phyloP scores from a whole-genome alignment of 2,888 invertebrate genomes.

The Rhodophaea formosa region DNA sequence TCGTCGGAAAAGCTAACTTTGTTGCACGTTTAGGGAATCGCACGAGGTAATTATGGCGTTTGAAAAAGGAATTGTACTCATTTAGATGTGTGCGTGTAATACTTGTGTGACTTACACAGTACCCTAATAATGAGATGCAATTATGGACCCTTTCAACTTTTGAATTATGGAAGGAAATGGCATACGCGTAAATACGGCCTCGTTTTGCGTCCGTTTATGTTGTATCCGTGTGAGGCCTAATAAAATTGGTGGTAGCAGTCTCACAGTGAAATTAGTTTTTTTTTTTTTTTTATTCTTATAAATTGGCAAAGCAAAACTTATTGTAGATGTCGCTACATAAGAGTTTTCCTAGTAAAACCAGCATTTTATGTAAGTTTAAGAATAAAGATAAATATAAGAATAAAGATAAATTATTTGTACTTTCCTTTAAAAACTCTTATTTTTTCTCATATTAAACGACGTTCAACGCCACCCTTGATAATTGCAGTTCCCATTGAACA shows the following conservation, averaged over 20 bases:
- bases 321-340: too few species aligned
- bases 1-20: conserved; percentile 31
- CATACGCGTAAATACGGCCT: neutral
- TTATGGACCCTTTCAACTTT: conserved; percentile 20
- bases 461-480: too few species aligned
- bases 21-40: conserved; percentile 47
- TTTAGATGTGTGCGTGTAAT: conserved; percentile 37
- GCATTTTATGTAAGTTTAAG: too few species aligned
- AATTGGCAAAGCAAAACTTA: too few species aligned
- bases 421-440: too few species aligned
- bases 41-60: conserved; percentile 57
- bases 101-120: conserved; percentile 33
- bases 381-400: too few species aligned
- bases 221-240: neutral
- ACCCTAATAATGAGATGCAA: conserved; percentile 21
- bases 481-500: too few species aligned
- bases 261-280: neutral
- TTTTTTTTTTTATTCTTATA: neutral
- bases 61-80: conserved; percentile 67
- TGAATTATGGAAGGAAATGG: conserved; percentile 19
- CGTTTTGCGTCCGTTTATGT: conserved; percentile 3
- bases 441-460: too few species aligned
- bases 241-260: neutral
- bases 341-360: too few species aligned
- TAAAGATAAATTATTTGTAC: too few species aligned